Conservation (phyloP, 1,140 invertebrate genomes). For the Frieseomelitta varia region DNA sequence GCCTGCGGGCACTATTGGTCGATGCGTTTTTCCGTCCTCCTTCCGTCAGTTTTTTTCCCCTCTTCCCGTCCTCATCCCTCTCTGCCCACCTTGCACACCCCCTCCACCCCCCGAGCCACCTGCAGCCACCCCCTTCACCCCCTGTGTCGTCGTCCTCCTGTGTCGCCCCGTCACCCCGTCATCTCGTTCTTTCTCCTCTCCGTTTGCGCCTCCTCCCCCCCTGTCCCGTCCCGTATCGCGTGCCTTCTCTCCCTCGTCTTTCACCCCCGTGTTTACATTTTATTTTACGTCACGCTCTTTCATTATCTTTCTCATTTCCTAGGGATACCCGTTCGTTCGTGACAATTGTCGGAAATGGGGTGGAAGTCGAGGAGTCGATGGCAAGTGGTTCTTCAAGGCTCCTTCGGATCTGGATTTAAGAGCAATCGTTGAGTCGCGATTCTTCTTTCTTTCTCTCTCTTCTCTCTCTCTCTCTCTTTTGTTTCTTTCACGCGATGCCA, state of each 20-base stretch:
- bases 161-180: slow-evolving; percentile 16
- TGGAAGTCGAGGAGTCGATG: slow-evolving; percentile 67
- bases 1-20: slow-evolving; percentile 77
- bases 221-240: slow-evolving; percentile 39
- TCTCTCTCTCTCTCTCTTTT: neutral
- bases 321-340: slow-evolving; percentile 63
- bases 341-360: slow-evolving; percentile 68
- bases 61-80: slow-evolving; percentile 31
- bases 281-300: slow-evolving; percentile 72
- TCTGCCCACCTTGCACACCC: slow-evolving; percentile 30
- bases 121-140: slow-evolving; percentile 12
- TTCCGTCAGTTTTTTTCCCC: slow-evolving; percentile 42
- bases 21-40: slow-evolving; percentile 72
- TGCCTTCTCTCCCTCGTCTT: slow-evolving; percentile 40
- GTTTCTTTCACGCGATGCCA: neutral
- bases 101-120: slow-evolving; percentile 40
- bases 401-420: slow-evolving; percentile 58
- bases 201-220: slow-evolving; percentile 24
- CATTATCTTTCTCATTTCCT: slow-evolving; percentile 73
- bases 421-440: slow-evolving; percentile 32
- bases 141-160: neutral
- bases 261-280: slow-evolving; percentile 70
- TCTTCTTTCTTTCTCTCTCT: neutral
- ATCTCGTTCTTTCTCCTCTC: slow-evolving; percentile 16
- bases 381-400: slow-evolving; percentile 55